phyloP scores from a whole-genome alignment of 2,797 vertebrate species.

The Triplophysa yarkandensis region DNA sequence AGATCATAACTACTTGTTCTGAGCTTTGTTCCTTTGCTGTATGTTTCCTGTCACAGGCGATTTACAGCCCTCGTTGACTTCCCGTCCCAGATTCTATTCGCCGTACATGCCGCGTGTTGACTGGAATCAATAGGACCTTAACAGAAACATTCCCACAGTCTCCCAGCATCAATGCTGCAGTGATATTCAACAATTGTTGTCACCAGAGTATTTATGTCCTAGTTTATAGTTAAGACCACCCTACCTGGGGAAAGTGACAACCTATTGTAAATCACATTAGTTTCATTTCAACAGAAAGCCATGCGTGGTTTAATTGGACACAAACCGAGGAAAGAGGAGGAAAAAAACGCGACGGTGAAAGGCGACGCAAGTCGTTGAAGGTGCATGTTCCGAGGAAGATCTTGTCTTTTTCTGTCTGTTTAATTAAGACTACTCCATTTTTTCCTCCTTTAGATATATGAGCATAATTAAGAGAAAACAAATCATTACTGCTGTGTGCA shows the following conservation, averaged over 20 bases:
- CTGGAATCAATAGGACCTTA: conserved; percentile 20
- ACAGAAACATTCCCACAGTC: background rate
- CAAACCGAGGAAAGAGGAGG: background rate
- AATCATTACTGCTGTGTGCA: conserved; percentile 57
- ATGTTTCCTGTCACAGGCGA: conserved; percentile 16
- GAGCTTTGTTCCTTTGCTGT: background rate
- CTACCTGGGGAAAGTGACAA: conserved; percentile 31
- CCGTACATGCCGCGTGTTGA: background rate
- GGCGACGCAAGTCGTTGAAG: conserved; percentile 41
- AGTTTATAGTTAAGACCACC: conserved; percentile 10
- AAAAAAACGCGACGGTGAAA: conserved; percentile 11
- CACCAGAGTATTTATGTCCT: conserved; percentile 26
- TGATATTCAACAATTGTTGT: conserved; percentile 14
- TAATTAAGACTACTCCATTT: conserved; percentile 53
- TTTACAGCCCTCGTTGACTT: conserved; percentile 3
- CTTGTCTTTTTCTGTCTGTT: conserved; percentile 47
- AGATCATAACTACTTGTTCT: background rate
- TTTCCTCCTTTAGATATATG: conserved; percentile 57
- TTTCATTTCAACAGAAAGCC: conserved; percentile 51
- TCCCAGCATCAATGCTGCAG: background rate
- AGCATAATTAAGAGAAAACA: conserved; percentile 63
- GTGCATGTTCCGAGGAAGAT: conserved; percentile 47
- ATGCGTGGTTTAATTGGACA: conserved; percentile 55
- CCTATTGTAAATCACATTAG: conserved; percentile 60
- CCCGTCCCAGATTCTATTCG: conserved; percentile 13